A percentile compares a stretch with the other conserved stretches of the same genome.
Evolutionary conservation across 1,140 invertebrate genomes (phyloP).

Genomic region (Drosophila eugracilis): DNA sequence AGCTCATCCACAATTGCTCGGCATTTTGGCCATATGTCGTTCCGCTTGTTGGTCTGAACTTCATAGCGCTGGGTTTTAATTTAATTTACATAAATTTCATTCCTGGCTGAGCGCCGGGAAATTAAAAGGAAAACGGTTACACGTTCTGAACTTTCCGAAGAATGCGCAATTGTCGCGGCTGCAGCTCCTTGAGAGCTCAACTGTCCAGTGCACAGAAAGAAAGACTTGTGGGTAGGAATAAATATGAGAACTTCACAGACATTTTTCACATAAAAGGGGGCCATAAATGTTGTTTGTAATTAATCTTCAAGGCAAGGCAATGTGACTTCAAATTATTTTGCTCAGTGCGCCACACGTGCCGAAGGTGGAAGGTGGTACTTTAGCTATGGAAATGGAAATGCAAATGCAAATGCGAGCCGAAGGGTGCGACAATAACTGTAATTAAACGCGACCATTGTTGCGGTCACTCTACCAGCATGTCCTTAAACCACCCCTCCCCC

Average conservation of each 20-base stretch:
- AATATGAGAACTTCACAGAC: too few species aligned
- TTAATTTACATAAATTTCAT: slow-evolving; percentile 82
- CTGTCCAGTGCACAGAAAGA: slow-evolving; percentile 19
- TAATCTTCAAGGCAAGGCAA: too few species aligned
- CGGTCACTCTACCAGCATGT: slow-evolving; percentile 70
- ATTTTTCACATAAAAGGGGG: too few species aligned
- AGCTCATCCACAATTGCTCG: slow-evolving; percentile 54
- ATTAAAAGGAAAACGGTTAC: slow-evolving; percentile 20
- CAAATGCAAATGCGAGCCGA: slow-evolving; percentile 70
- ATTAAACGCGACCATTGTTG: slow-evolving; percentile 80
- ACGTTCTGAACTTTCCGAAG: slow-evolving; percentile 26
- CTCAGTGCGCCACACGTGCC: slow-evolving; percentile 34
- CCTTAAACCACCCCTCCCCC: slow-evolving; percentile 27
- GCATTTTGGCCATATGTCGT: slow-evolving; percentile 61
- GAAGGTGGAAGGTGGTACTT: slow-evolving; percentile 24
- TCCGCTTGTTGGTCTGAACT: slow-evolving; percentile 69
- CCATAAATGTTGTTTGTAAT: too few species aligned
- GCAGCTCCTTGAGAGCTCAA: slow-evolving; percentile 36
- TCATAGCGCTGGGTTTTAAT: slow-evolving; percentile 55
- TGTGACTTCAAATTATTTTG: too few species aligned
- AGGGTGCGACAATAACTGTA: slow-evolving; percentile 80
- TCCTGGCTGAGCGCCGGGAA: slow-evolving; percentile 56
- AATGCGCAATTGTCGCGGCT: slow-evolving; percentile 51
- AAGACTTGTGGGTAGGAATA: too few species aligned
- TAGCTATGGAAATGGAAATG: slow-evolving; percentile 19